Conservation (phyloP, 2,888 invertebrate species). For the Mayetiola destructor region DNA sequence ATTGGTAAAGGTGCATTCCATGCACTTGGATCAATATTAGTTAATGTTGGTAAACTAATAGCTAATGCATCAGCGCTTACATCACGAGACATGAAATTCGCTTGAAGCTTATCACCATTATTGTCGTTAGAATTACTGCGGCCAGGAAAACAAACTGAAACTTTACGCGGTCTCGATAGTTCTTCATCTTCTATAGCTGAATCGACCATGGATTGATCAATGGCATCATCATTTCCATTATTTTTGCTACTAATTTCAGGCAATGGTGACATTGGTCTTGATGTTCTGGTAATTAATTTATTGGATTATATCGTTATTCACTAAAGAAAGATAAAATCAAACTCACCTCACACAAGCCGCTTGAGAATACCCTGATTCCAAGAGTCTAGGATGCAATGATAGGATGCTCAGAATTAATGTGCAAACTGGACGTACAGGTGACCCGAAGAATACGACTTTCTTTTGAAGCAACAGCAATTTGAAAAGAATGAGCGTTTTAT, state of each 20-base stretch:
- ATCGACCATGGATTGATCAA: background rate
- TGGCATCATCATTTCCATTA: conserved; percentile 15
- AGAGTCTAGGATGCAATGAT: conserved; percentile 78
- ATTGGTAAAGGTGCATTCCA: conserved; percentile 81
- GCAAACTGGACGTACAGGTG: conserved; percentile 82
- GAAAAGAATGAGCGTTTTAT: conserved; percentile 82
- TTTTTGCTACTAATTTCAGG: conserved; percentile 40
- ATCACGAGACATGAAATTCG: conserved; percentile 47
- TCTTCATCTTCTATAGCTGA: background rate
- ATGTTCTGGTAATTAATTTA: conserved; percentile 38
- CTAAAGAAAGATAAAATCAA: background rate
- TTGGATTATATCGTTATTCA: background rate
- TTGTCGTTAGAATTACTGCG: background rate
- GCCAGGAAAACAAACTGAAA: background rate
- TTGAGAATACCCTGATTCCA: conserved; percentile 68
- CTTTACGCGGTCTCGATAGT: background rate
- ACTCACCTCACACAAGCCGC: conserved; percentile 66
- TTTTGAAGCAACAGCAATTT: conserved; percentile 82
- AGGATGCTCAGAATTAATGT: conserved; percentile 73
- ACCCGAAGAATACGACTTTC: conserved; percentile 79
- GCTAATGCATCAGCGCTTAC: conserved; percentile 49
- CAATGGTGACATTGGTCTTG: conserved; percentile 57
- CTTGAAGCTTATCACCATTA: conserved; percentile 3
- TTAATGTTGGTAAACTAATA: conserved; percentile 30
- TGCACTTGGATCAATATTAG: conserved; percentile 33